Evolutionary conservation across 23 tunicate genomes (phyloP), one percentile per base, ranked within the genome.

Genomic region (Styela plicata): DNA sequence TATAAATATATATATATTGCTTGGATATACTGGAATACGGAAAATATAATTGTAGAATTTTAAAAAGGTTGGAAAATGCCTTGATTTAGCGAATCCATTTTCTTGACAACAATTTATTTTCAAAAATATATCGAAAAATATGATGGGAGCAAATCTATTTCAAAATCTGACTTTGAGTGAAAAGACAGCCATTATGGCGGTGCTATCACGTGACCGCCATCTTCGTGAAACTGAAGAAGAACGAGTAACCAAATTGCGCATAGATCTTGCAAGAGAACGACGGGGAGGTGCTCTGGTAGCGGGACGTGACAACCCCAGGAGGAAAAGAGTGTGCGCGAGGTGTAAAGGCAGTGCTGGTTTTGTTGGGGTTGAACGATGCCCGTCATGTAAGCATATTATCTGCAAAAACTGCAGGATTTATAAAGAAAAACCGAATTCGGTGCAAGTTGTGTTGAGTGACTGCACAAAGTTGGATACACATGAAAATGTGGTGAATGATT

Each of bases 401-500:
- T 89, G 94, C 85, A 80, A 80, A 71, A 63, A 75, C 22, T 89
- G 94, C 33, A 73, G 94, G 2, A 88, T 89, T 27, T 44, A 44
- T 44, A 44, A 44, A n/a, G n/a, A n/a, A n/a, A n/a, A n/a, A n/a
- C n/a, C n/a, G n/a, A n/a, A n/a, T n/a, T n/a, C n/a, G n/a, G n/a
- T n/a, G n/a, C n/a, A n/a, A n/a, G n/a, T n/a, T n/a, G n/a, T n/a
- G n/a, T n/a, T n/a, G n/a, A n/a, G n/a, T n/a, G n/a, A n/a, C n/a
- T n/a, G n/a, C n/a, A n/a, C n/a, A n/a, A n/a, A n/a, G n/a, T n/a
- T n/a, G n/a, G n/a, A n/a, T n/a, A n/a, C n/a, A n/a, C n/a, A n/a
- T n/a, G n/a, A n/a, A n/a, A n/a, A n/a, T n/a, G n/a, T n/a, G n/a
- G n/a, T n/a, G n/a, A n/a, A n/a, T n/a, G n/a, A n/a, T n/a, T n/a